Evolutionary conservation across 2,888 invertebrate species (phyloP), one percentile per base, ranked within the genome.

Genomic region (Strigamia transsilvanica): DNA sequence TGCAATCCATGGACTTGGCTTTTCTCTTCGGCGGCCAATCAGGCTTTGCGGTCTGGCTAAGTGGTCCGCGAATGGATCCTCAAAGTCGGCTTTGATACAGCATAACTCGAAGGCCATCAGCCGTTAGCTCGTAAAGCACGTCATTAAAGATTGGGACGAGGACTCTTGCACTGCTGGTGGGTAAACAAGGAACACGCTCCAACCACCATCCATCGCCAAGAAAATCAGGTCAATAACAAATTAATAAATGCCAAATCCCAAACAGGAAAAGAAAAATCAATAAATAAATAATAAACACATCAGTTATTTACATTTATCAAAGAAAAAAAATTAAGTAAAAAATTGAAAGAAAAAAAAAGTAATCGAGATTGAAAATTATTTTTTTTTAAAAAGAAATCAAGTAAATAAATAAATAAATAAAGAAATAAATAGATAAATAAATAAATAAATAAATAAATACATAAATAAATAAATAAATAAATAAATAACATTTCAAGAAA

Each of bases 41-140:
- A 66, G 66, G 66, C 66, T 66, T 66, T 66, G 66, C 66, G 66
- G 66, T 66, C 66, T 66, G 32, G 66, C 66, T 66, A 66, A 66
- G 66, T 66, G 66, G 66, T 66, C 66, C 66, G 66, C 66, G 66
- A 66, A 66, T 66, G 66, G 66, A 66, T 66, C 66, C 66, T 66
- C 66, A 66, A 66, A 66, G 66, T 66, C 66, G 66, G 66, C 66
- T 66, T 66, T 66, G 66, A 66, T 66, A 66, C 66, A 66, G 66
- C 66, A 66, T 66, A 66, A 66, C 66, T 66, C 66, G 66, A 66
- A 66, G 66, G 66, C 66, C 66, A 66, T 66, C 66, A 66, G 66
- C 66, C 66, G 66, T 66, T 66, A 66, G 66, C 66, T 66, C 66
- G 66, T 66, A 66, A 66, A 66, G 66, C 66, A 66, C 66, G 66